These are phyloP conservation scores for Lagodon rhomboides DNA, from an alignment of 2,797 vertebrate genomes.

Conservation along the genomic window DNA sequence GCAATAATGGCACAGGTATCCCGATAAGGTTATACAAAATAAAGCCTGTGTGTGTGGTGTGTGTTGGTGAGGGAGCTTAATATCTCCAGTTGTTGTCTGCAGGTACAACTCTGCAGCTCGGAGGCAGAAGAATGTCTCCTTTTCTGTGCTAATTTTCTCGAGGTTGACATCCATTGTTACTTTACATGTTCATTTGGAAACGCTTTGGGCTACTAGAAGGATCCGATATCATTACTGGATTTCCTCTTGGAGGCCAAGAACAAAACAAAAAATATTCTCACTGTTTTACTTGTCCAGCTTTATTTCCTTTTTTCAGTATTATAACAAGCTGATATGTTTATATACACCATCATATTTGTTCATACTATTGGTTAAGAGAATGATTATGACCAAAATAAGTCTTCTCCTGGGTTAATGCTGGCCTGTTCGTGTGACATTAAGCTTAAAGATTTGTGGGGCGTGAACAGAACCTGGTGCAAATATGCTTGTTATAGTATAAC, in stretches of 20 bases:
- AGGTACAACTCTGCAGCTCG: conserved; percentile 31
- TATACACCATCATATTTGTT: neutral
- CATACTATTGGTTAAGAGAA: too few species aligned
- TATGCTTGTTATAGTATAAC: neutral
- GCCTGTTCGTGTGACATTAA: neutral
- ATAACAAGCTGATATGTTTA: neutral
- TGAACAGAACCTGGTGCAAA: neutral
- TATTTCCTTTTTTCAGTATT: conserved; percentile 1
- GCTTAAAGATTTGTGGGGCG: neutral
- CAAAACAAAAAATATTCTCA: too few species aligned
- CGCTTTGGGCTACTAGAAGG: conserved; percentile 1
- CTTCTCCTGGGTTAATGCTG: neutral
- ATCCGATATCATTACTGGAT: neutral
- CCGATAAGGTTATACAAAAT: conserved; percentile 30
- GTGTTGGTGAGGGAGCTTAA: conserved; percentile 25
- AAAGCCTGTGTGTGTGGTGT: neutral
- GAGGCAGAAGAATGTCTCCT: conserved; percentile 15
- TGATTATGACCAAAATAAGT: neutral
- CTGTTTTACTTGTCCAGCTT: neutral
- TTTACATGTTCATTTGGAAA: conserved; percentile 6
- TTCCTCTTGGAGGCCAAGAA: neutral
- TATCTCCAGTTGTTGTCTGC: conserved; percentile 40
- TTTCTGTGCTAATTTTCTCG: neutral
- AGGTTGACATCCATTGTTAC: conserved; percentile 1
- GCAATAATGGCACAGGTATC: conserved; percentile 30